phyloP scores from a whole-genome alignment of 2,797 vertebrate species.

The Micropoecilia bifurca region DNA sequence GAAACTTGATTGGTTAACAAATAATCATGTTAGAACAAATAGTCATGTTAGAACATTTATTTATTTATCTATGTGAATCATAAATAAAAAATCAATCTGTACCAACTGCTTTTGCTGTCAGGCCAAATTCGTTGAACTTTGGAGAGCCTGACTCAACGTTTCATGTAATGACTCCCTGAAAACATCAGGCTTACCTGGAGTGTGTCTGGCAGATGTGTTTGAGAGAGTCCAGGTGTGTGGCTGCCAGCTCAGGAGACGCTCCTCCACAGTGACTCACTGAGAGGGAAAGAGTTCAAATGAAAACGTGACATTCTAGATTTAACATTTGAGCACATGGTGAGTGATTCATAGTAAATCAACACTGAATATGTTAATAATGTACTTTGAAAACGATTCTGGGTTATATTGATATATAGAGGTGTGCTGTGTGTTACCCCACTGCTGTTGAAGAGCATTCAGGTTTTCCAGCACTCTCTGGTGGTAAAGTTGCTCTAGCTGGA shows the following conservation, averaged over 20 bases:
- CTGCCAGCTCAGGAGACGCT: slow-evolving; percentile 72
- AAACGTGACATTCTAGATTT: background rate
- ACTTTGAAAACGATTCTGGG: background rate
- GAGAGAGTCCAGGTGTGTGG: slow-evolving; percentile 86
- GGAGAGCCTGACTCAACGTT: background rate
- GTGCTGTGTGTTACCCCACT: slow-evolving; percentile 85
- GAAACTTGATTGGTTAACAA: no score
- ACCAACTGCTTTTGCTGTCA: background rate
- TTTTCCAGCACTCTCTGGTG: slow-evolving; percentile 93
- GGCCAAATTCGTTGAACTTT: background rate
- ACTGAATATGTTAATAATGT: background rate
- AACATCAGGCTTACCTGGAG: slow-evolving; percentile 84
- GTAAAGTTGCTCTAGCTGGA: slow-evolving; percentile 92
- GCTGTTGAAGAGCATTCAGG: slow-evolving; percentile 89
- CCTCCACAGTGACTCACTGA: slow-evolving; percentile 86
- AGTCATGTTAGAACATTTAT: background rate
- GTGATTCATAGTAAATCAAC: background rate
- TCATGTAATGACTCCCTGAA: background rate
- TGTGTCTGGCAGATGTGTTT: slow-evolving; percentile 88
- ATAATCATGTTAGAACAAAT: background rate
- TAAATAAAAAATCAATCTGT: background rate
- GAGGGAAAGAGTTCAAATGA: slow-evolving; percentile 23
- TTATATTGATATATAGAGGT: slow-evolving; percentile 10
- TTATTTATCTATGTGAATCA: background rate
- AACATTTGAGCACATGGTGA: slow-evolving; percentile 1